These are phyloP conservation scores for Polyergus mexicanus DNA, from an alignment of 1,140 invertebrate genomes.

Conservation along the genomic window DNA sequence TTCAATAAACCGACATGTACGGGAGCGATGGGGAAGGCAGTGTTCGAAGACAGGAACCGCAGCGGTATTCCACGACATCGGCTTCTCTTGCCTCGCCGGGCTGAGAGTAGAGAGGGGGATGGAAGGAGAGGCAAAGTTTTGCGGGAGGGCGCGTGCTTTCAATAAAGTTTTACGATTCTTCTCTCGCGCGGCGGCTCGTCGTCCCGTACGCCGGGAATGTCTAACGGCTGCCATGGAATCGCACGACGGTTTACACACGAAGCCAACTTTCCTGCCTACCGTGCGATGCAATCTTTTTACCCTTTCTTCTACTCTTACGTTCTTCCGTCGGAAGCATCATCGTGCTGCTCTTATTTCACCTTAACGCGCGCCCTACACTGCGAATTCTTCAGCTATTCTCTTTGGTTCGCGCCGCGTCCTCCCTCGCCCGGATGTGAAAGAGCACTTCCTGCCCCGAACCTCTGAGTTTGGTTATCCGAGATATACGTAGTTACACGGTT, in stretches of 20 bases:
- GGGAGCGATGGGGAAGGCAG: not conserved
- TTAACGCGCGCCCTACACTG: not conserved
- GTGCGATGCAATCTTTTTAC: slow-evolving; percentile 57
- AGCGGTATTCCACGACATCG: slow-evolving; percentile 27
- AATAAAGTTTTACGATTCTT: slow-evolving; percentile 65
- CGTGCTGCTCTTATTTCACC: slow-evolving; percentile 51
- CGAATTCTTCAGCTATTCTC: slow-evolving; percentile 42
- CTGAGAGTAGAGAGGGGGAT: no score
- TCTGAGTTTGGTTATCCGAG: slow-evolving; percentile 27
- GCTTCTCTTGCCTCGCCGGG: not conserved
- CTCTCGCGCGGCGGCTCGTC: slow-evolving; percentile 29
- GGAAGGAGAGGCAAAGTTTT: slow-evolving; percentile 22
- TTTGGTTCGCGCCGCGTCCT: not conserved
- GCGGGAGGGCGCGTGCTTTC: slow-evolving; percentile 42
- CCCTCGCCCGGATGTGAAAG: slow-evolving; percentile 1
- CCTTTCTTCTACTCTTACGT: not conserved
- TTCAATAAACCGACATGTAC: slow-evolving; percentile 27
- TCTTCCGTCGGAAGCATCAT: not conserved
- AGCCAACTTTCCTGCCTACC: slow-evolving; percentile 60
- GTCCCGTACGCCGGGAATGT: slow-evolving; percentile 17
- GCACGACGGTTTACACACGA: slow-evolving; percentile 56
- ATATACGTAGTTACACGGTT: slow-evolving; percentile 36
- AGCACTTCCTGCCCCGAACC: slow-evolving; percentile 6
- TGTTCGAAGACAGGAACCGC: slow-evolving; percentile 45
- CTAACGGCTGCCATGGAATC: slow-evolving; percentile 56